Evolutionary conservation across 2,113 vertebrate genomes (phyloP).

Genomic region (Callaeas wilsoni): DNA sequence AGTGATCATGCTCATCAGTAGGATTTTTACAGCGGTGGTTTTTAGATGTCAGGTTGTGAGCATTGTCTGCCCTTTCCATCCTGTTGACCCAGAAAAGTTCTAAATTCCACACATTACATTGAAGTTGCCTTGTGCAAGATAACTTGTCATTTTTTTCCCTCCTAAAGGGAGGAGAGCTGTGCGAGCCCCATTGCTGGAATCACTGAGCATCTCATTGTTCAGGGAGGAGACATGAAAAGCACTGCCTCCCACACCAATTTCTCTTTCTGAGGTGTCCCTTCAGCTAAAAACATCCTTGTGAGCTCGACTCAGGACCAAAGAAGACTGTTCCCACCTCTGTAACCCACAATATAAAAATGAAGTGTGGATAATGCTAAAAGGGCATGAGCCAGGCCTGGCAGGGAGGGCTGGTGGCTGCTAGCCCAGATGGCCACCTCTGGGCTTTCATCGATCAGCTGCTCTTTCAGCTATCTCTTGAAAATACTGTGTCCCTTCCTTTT

Average conservation of each 20-base stretch:
- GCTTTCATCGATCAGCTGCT: not conserved
- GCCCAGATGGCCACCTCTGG: not conserved
- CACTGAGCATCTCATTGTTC: not conserved
- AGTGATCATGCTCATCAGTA: rapidly evolving
- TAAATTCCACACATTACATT: not conserved
- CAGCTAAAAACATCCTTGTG: not conserved
- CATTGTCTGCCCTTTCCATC: not conserved
- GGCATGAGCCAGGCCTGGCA: not conserved
- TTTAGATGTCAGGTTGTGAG: not conserved
- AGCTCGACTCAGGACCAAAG: not conserved
- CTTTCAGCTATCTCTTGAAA: not conserved
- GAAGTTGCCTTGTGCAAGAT: not conserved
- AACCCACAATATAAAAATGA: not conserved
- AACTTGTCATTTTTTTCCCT: not conserved
- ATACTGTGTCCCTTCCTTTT: not conserved
- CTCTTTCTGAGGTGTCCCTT: not conserved
- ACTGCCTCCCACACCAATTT: not conserved
- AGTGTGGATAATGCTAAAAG: not conserved
- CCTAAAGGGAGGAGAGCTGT: not conserved
- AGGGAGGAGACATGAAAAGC: not conserved
- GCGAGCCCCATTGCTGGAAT: not conserved
- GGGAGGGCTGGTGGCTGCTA: not conserved
- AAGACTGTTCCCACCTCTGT: not conserved
- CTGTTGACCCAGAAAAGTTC: not conserved
- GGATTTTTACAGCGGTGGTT: not conserved